phyloP scores from a whole-genome alignment of 2,113 vertebrate genomes.

The Oenanthe oenanthe region DNA sequence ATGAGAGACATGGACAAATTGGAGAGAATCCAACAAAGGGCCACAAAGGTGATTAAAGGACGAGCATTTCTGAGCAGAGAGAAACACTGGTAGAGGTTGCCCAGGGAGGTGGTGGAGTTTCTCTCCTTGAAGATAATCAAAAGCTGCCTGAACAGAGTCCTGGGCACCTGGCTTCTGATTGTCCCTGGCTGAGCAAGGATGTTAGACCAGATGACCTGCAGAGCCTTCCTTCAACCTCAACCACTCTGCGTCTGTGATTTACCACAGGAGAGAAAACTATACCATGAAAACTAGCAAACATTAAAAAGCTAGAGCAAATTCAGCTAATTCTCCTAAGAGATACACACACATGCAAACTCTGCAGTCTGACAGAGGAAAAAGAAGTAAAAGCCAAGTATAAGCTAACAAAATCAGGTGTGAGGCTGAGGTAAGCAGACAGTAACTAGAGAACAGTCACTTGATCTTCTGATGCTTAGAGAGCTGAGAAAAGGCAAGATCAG shows the following conservation, averaged over 20 bases:
- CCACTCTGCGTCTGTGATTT: neutral
- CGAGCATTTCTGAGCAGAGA: neutral
- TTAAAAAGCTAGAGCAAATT: neutral
- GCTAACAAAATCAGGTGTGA: neutral
- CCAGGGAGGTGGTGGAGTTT: neutral
- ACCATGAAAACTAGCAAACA: neutral
- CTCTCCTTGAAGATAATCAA: neutral
- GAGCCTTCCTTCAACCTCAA: neutral
- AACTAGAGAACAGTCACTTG: neutral
- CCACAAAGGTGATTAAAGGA: neutral
- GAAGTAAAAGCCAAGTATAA: neutral
- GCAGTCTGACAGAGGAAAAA: neutral
- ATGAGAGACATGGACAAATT: neutral
- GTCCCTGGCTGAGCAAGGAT: neutral
- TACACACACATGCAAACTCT: neutral
- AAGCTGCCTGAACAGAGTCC: neutral
- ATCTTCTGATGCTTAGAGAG: neutral
- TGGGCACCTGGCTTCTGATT: fast-evolving
- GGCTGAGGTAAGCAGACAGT: neutral
- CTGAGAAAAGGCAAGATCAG: neutral
- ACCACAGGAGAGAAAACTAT: neutral
- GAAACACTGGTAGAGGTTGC: neutral
- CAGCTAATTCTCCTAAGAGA: neutral
- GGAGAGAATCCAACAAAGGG: neutral
- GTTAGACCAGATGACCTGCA: neutral